Conservation (phyloP, 2,113 vertebrate species). For the Pelecanus crispus region DNA sequence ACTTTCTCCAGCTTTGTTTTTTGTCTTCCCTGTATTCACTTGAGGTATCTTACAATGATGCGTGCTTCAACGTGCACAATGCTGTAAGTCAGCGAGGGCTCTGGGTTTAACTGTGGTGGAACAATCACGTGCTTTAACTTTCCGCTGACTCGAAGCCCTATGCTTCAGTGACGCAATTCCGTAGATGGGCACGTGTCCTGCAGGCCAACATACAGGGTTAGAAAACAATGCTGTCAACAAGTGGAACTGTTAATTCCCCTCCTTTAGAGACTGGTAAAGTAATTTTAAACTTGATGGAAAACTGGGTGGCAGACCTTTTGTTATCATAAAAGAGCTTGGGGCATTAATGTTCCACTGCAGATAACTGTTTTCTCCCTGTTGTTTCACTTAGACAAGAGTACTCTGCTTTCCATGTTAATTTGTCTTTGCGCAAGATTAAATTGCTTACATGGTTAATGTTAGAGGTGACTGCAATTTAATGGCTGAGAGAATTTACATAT, state of each 20-base stretch:
- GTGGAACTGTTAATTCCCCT: background rate
- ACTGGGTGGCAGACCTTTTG: background rate
- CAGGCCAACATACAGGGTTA: background rate
- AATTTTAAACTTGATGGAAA: background rate
- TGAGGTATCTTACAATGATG: background rate
- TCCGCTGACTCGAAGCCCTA: background rate
- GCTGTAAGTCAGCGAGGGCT: background rate
- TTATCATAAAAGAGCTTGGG: background rate
- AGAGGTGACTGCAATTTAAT: background rate
- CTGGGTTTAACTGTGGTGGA: background rate
- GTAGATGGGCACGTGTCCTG: background rate
- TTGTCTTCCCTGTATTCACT: background rate
- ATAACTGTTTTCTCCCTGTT: background rate
- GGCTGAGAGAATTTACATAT: background rate
- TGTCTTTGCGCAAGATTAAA: conserved; percentile 12
- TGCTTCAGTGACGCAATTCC: background rate
- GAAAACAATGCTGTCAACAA: background rate
- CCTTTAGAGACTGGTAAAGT: background rate
- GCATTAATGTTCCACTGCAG: background rate
- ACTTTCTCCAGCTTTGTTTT: background rate
- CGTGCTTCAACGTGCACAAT: accelerated
- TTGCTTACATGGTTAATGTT: background rate
- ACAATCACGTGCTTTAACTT: background rate
- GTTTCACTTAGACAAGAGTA: background rate
- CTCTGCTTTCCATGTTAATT: background rate